phyloP scores from a whole-genome alignment of 1,140 invertebrate genomes.

The Meteorus sp. region DNA sequence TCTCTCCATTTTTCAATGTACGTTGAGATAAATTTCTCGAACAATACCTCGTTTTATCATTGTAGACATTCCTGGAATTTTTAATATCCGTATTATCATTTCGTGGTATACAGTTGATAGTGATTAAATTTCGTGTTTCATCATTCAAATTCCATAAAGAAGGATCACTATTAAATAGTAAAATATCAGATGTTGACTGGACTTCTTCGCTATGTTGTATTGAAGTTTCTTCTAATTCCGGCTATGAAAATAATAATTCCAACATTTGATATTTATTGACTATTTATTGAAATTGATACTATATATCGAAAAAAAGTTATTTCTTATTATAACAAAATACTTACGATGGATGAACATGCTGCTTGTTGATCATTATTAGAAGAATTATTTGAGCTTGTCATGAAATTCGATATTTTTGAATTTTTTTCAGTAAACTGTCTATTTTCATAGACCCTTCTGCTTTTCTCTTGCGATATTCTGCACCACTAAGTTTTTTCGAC shows the following conservation, averaged over 20 bases:
- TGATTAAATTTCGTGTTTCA: neutral
- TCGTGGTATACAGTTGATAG: neutral
- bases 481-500: slow-evolving; percentile 1
- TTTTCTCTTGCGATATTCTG: slow-evolving; percentile 2
- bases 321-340: neutral
- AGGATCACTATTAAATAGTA: neutral
- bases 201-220: neutral
- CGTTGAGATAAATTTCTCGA: slow-evolving; percentile 8
- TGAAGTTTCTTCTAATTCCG: neutral
- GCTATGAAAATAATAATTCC: neutral
- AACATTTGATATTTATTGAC: neutral
- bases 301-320: slow-evolving; percentile 3
- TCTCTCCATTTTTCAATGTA: slow-evolving; percentile 16
- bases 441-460: neutral
- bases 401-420: slow-evolving; percentile 5
- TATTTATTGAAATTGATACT: neutral
- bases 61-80: neutral
- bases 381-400: slow-evolving; percentile 2
- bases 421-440: slow-evolving; percentile 3
- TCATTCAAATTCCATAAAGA: neutral
- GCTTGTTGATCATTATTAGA: neutral
- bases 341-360: neutral
- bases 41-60: slow-evolving; percentile 16
- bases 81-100: slow-evolving; percentile 1
- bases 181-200: neutral